phyloP scores from a whole-genome alignment of 2,797 vertebrate genomes.

The Sebastes aleutianus region DNA sequence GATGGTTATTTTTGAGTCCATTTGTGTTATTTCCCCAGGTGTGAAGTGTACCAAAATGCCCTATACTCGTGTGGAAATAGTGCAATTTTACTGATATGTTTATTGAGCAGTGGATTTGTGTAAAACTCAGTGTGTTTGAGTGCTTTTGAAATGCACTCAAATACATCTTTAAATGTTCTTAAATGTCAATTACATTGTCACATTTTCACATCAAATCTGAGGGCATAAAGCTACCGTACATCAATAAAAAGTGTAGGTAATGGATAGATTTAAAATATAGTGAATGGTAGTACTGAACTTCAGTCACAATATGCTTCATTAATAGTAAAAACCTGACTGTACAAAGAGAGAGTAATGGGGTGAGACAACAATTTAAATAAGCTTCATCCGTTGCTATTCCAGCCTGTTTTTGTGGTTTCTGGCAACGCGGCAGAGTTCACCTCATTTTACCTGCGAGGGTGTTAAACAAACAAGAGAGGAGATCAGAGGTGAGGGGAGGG shows the following conservation, averaged over 20 bases:
- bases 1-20: conserved; percentile 9
- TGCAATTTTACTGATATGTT: neutral
- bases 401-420: neutral
- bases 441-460: conserved; percentile 42
- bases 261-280: neutral
- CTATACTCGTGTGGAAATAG: neutral
- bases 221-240: neutral
- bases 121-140: neutral
- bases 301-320: neutral
- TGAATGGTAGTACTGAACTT: neutral
- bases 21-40: conserved; percentile 23
- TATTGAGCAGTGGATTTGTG: neutral
- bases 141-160: neutral
- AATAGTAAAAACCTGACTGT: neutral
- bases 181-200: neutral
- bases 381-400: neutral
- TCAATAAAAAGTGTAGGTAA: neutral
- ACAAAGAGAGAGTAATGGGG: neutral
- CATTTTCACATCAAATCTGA: neutral
- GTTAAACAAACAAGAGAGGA: conserved; percentile 56
- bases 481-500: conserved; percentile 53
- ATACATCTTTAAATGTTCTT: neutral
- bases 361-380: neutral
- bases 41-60: neutral
- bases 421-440: conserved; percentile 21